A percentile compares a stretch with the other conserved stretches of the same genome.
phyloP scores from a whole-genome alignment of 2,888 invertebrate genomes.

The Miltochrista miniata region DNA sequence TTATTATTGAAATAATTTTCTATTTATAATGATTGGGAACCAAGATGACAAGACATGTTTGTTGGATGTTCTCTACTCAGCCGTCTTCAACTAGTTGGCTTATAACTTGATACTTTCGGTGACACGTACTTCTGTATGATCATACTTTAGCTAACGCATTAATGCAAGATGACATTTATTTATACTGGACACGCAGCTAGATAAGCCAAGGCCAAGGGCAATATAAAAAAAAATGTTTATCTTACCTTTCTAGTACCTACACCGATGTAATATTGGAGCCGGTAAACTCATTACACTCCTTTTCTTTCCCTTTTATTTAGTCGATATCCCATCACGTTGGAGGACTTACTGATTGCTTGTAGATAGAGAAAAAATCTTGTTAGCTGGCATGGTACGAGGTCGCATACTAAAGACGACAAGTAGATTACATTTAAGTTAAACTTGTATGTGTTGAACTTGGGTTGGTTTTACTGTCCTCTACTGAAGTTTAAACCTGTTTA shows the following conservation, averaged over 20 bases:
- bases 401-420: background rate
- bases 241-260: conserved; percentile 10
- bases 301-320: conserved; percentile 18
- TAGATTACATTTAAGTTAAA: background rate
- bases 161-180: too few relatives aligned
- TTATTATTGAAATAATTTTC: too few relatives aligned
- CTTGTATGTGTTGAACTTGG: conserved; percentile 1
- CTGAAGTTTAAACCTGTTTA: background rate
- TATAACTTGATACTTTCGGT: too few relatives aligned
- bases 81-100: too few relatives aligned
- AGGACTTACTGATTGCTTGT: conserved; percentile 26
- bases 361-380: conserved; percentile 12
- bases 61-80: too few relatives aligned
- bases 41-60: too few relatives aligned
- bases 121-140: too few relatives aligned
- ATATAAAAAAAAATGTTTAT: conserved; percentile 20
- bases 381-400: conserved; percentile 1
- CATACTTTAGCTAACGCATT: too few relatives aligned
- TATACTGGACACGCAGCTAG: too few relatives aligned
- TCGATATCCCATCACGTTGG: conserved; percentile 23
- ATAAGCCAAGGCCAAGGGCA: background rate
- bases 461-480: conserved; percentile 4
- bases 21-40: too few relatives aligned
- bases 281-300: conserved; percentile 17
- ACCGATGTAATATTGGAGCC: conserved; percentile 5